Percentiles rank a stretch among this genome's conserved stretches.
phyloP scores from a whole-genome alignment of 2,797 vertebrate genomes.

The Gambelia wislizenii region DNA sequence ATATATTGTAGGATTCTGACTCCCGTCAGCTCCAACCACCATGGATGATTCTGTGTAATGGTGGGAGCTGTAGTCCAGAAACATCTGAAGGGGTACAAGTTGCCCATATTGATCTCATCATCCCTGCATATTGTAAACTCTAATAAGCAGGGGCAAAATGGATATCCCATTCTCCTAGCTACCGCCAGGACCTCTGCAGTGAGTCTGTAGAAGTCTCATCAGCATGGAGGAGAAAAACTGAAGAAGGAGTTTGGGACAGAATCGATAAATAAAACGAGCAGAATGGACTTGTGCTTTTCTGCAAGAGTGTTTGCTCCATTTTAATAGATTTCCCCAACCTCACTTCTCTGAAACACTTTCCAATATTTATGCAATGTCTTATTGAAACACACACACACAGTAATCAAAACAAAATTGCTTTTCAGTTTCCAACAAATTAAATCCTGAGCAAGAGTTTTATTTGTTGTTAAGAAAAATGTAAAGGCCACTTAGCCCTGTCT shows the following conservation, averaged over 20 bases:
- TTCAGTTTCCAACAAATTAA: slow-evolving; percentile 63
- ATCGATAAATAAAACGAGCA: not conserved
- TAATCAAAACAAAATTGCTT: slow-evolving; percentile 66
- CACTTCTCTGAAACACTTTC: not conserved
- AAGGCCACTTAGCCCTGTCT: slow-evolving; percentile 15
- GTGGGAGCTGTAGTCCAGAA: not conserved
- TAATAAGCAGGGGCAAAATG: not conserved
- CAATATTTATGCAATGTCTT: slow-evolving; percentile 4
- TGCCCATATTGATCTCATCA: no score
- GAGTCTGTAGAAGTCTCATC: not conserved
- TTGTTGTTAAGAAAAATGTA: slow-evolving; percentile 45
- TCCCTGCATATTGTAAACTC: not conserved
- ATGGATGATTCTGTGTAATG: not conserved
- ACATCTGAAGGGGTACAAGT: not conserved
- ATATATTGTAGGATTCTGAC: not conserved
- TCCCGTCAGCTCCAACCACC: not conserved
- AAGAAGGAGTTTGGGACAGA: not conserved
- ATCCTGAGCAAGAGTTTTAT: slow-evolving; percentile 55
- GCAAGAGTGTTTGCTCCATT: not conserved
- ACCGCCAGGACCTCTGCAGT: no score
- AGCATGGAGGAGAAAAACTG: not conserved
- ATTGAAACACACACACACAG: not conserved
- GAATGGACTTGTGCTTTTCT: not conserved
- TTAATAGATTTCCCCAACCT: not conserved
- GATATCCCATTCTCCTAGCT: not conserved